Evolutionary conservation across 2,888 invertebrate species (phyloP).

Genomic region (Glyphotaelius pellucidus): DNA sequence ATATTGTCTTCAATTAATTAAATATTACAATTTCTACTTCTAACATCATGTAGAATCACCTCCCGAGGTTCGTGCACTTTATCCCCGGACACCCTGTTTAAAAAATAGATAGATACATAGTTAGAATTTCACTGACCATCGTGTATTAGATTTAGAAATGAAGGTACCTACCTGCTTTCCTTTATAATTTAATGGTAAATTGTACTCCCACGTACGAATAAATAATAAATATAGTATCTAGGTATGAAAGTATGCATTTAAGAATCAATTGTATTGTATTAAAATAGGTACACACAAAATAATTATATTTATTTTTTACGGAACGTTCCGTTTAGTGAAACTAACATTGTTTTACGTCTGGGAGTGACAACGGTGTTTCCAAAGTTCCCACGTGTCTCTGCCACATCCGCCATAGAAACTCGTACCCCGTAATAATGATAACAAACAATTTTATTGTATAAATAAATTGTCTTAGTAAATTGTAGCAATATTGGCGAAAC

Average conservation of each 20-base stretch:
- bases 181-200: background rate
- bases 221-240: too few species aligned
- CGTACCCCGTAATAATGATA: constrained; percentile 3
- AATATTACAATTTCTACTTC: too few species aligned
- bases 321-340: background rate
- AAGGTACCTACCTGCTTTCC: too few species aligned
- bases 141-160: too few species aligned
- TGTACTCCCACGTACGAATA: background rate
- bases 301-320: background rate
- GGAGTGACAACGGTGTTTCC: background rate
- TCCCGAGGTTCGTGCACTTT: too few species aligned
- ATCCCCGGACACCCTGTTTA: too few species aligned
- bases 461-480: constrained; percentile 16
- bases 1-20: too few species aligned
- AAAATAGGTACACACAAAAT: background rate
- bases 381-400: background rate
- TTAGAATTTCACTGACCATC: too few species aligned
- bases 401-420: background rate
- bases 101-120: too few species aligned
- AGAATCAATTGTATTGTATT: background rate
- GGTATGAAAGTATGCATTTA: background rate
- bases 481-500: constrained; percentile 21
- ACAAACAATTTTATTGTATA: constrained; percentile 31
- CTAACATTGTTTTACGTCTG: background rate
- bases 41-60: too few species aligned